Base-by-base conservation (phyloP, 2,113 vertebrate species). In the Lophotis ruficrista region DNA sequence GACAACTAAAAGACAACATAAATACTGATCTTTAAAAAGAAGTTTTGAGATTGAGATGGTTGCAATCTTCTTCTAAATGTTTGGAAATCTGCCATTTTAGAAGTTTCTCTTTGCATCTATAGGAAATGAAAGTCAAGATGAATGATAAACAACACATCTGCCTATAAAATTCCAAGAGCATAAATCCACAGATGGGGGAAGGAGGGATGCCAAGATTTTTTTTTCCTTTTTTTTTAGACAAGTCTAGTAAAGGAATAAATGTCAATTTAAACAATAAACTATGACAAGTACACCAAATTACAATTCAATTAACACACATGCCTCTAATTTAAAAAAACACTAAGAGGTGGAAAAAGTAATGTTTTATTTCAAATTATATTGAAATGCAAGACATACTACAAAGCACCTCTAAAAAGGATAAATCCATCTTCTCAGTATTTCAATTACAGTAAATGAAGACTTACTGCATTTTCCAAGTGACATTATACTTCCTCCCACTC, bases 1-100 rank as follows among this genome's bases (percentile, higher is more conserved):
- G 99, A 99, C 96, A 99, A 96, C 99, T 99, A 97, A 97, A 88
- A 96, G 93, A 93, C 76, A 95, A 92, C 83, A 95, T 37, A 82
- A 88, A 54, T 45, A 51, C 4, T 53, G 20, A 25, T 60, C 45
- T 58, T 87, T 79, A 54, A 75, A 86, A 90, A 70, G 4, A 91
- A 76, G 9, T n/a, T 51, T 48, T 75, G 27, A 73, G 57, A 28
- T 62, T 94, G 37, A 58, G 21, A 72, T 45, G 11, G 31, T 12
- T 83, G 61, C n/a, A 88, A 12, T 72, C 11, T 77, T 51, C 9
- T 68, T 53, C 21, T 41, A 70, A 33, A 37, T 30, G 4, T 35
- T 20, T 60, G 25, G 20, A 62, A 79, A 50, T 23, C 16, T 60
- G 4, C 53, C 4, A 38, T 69, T 89, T 86, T 58, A 66, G 8